These are phyloP conservation scores for Nasonia oneida DNA, from an alignment of 2,888 invertebrate genomes.

Conservation along the genomic window DNA sequence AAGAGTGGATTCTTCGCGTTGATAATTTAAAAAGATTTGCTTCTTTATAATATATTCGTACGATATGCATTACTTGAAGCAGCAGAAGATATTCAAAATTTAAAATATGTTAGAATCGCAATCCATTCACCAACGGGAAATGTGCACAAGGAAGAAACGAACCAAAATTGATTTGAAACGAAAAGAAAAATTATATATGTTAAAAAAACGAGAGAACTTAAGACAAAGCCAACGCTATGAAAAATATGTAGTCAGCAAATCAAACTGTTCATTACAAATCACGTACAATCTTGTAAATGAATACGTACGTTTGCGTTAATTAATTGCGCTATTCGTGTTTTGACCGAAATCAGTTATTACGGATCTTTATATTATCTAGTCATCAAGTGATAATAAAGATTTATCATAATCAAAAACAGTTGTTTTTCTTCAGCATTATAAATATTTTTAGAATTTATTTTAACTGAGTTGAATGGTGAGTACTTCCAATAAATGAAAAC, in stretches of 20 bases:
- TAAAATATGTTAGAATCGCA: no score
- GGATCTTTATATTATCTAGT: conserved; percentile 79
- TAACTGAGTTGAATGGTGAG: not conserved
- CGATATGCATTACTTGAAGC: not conserved
- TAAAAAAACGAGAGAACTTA: conserved; percentile 42
- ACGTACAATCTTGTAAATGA: conserved; percentile 40
- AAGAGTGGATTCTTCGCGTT: conserved; percentile 49
- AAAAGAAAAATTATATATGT: not conserved
- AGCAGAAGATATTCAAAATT: not conserved
- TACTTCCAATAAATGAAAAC: conserved; percentile 5
- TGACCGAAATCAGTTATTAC: conserved; percentile 74
- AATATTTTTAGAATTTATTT: not conserved
- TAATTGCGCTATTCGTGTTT: conserved; percentile 64
- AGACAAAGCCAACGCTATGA: conserved; percentile 32
- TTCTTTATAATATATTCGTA: not conserved
- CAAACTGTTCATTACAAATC: conserved; percentile 46
- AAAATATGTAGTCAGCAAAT: conserved; percentile 36
- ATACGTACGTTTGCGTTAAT: conserved; percentile 55
- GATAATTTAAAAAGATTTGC: not conserved
- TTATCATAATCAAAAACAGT: conserved; percentile 74
- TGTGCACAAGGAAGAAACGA: conserved; percentile 21
- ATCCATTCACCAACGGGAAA: not conserved
- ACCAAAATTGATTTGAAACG: not conserved
- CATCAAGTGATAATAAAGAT: conserved; percentile 78
- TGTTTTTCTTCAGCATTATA: conserved; percentile 1